Percentiles rank a stretch among this genome's conserved stretches.
Conservation (phyloP, 2,797 vertebrate species). For the Morelia viridis region DNA sequence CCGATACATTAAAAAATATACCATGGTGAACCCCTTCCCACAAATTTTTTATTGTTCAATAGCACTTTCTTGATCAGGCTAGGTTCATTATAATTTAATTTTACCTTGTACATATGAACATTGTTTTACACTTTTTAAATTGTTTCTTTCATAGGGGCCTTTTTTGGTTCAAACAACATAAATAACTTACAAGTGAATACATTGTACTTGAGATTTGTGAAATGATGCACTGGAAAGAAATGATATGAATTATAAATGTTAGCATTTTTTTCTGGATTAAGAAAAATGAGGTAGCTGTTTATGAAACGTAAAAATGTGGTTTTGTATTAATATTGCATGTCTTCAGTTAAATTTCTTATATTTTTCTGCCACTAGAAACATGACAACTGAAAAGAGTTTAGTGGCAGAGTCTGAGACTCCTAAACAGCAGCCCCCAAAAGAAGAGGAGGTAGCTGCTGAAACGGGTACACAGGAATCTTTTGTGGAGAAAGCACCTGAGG, state of each 20-base stretch:
- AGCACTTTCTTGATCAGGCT: no score
- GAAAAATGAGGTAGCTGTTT: not conserved
- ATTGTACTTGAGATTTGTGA: not conserved
- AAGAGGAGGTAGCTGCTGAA: conserved; percentile 73
- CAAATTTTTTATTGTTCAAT: no score
- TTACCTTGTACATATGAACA: not conserved
- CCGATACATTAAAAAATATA: not conserved
- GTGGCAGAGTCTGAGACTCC: conserved; percentile 80
- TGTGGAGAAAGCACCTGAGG: conserved; percentile 50
- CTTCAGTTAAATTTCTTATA: conserved; percentile 16
- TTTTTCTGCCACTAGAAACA: conserved; percentile 63
- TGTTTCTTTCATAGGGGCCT: not conserved
- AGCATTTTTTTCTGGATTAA: not conserved
- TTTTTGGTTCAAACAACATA: not conserved
- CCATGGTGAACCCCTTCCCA: no score
- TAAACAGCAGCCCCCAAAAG: conserved; percentile 79
- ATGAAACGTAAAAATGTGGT: not conserved
- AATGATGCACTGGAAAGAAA: not conserved
- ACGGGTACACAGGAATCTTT: conserved; percentile 74
- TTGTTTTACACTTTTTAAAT: not conserved
- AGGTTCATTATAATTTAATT: no score
- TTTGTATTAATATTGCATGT: not conserved
- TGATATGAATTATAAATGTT: not conserved
- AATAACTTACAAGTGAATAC: not conserved
- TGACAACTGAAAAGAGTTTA: conserved; percentile 81